phyloP scores from a whole-genome alignment of 2,888 invertebrate species.

The Orthosia gracilis region DNA sequence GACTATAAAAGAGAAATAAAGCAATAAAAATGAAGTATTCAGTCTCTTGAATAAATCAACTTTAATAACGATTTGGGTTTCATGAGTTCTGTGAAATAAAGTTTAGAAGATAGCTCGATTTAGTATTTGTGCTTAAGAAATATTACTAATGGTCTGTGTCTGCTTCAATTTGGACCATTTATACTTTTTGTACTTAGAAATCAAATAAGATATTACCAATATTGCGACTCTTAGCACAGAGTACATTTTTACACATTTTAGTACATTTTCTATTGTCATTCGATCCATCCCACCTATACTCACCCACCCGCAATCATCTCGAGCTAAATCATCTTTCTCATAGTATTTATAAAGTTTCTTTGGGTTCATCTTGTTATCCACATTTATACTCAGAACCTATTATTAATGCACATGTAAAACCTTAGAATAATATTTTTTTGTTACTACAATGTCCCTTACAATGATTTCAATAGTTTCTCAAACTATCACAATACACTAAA shows the following conservation, averaged over 20 bases:
- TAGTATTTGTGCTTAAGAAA: constrained; percentile 4
- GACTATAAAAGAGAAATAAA: constrained; percentile 13
- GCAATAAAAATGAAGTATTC: constrained; percentile 16
- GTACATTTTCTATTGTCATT: too few relatives aligned
- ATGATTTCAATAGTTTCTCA: neutral
- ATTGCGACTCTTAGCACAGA: too few relatives aligned
- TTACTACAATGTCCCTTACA: too few relatives aligned
- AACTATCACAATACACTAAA: neutral
- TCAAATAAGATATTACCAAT: neutral
- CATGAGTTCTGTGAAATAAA: constrained; percentile 15
- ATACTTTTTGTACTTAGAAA: neutral
- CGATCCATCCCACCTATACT: too few relatives aligned
- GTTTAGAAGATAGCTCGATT: constrained; percentile 2
- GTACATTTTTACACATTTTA: neutral
- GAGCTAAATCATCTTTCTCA: too few relatives aligned
- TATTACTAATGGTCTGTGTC: constrained; percentile 1
- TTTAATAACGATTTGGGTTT: constrained; percentile 30
- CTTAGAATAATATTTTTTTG: neutral
- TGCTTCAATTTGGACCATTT: neutral
- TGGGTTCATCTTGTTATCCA: neutral
- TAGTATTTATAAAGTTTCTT: too few relatives aligned
- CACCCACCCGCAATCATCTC: too few relatives aligned
- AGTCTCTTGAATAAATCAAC: constrained; percentile 39
- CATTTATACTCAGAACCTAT: neutral
- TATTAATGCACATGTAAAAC: neutral